Base-by-base conservation (phyloP, 2,797 vertebrate species). In the Schizopygopsis pylzovi region DNA sequence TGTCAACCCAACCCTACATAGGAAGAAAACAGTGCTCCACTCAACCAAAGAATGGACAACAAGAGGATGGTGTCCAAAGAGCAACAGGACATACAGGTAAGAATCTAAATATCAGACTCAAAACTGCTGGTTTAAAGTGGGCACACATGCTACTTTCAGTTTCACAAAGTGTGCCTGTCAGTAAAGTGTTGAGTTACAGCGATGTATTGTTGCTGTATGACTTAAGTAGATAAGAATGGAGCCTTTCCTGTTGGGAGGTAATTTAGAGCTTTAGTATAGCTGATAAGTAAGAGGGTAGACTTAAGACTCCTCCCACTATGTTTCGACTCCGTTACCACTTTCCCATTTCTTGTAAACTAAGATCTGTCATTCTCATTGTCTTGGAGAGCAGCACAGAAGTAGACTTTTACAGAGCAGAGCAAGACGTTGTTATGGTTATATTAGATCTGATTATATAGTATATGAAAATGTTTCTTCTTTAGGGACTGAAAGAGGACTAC, bases 401-500 rank as follows among this genome's bases (percentile, higher is more conserved):
- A 43, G 22, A 43, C 22, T 3, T 54, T 39, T 25, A 43, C 33
- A 18, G 15, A 75, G 9, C 25, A 41, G 47, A 52, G 72, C 4
- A 52, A 22, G 25, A 28, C 2, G 39, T 28, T 82, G 9, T 45
- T 43, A 12, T 39, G 22, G 20, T 37, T 76, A 6, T 33, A 52
- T 9, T 22, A 71, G 47, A 68, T 45, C 22, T 82, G 47, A 56
- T 56, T 61, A 45, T 61, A 73, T 28, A 33, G 16, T 16, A 47
- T 43, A 33, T 63, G 28, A 37, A 63, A 75, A 47, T 49, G 33
- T 61, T 56, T 82, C 47, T 52, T 70, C 77, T 90, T 49, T 89
- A 98, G 97, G 93, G 92, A 76, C 94, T 97, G 91, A 98, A 97
- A 92, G 97, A 99, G 91, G 97, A 98, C 88, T 97, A 97, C 85